phyloP scores from a whole-genome alignment of 2,797 vertebrate species.

The Meda fulgida region DNA sequence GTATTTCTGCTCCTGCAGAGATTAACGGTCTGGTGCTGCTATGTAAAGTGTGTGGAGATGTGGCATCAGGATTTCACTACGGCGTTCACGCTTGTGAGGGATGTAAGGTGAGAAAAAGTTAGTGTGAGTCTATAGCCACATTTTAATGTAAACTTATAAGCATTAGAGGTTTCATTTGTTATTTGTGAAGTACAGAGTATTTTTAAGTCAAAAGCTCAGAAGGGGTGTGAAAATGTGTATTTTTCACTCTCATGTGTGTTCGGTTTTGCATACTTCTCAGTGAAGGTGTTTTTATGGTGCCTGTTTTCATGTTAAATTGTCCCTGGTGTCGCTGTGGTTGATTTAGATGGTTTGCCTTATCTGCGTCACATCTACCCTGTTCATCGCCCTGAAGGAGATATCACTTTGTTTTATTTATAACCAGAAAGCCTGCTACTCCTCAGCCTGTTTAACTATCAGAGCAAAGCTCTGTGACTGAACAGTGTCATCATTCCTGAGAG shows the following conservation, averaged over 20 bases:
- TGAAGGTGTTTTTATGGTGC: background rate
- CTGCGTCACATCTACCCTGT: constrained; percentile 62
- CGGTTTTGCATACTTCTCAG: background rate
- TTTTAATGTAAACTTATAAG: background rate
- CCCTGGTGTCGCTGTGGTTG: background rate
- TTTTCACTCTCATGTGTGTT: background rate
- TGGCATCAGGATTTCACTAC: constrained; percentile 95
- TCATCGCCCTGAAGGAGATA: constrained; percentile 1
- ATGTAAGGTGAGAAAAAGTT: constrained; percentile 83
- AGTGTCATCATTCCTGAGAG: background rate
- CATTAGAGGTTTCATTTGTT: background rate
- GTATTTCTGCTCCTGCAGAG: constrained; percentile 75
- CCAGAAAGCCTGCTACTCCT: constrained; percentile 29
- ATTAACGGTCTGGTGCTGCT: constrained; percentile 95
- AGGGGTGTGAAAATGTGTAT: background rate
- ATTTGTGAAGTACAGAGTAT: background rate
- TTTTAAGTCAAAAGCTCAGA: background rate
- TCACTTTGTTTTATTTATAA: constrained; percentile 46
- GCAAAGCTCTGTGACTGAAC: background rate
- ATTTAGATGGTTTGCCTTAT: background rate
- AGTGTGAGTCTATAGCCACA: background rate
- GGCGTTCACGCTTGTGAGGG: constrained; percentile 91
- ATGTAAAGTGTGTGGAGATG: constrained; percentile 95
- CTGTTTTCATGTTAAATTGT: background rate
- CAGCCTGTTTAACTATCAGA: constrained; percentile 59